Base-by-base conservation (phyloP, 2,113 vertebrate genomes). In the Tiliqua scincoides region DNA sequence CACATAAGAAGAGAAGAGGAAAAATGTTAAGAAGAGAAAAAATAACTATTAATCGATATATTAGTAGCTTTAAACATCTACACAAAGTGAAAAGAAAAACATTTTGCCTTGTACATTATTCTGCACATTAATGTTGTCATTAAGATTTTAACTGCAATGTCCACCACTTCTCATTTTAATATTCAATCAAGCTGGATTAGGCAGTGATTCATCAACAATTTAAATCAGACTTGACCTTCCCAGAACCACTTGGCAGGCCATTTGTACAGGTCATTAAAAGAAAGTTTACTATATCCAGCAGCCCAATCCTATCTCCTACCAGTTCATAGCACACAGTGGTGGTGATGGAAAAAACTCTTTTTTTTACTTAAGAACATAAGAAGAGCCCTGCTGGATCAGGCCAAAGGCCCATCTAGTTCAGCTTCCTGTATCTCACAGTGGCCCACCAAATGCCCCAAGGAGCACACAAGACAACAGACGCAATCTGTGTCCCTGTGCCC, bases 211-310 rank as follows among this genome's bases (percentile, higher is more conserved):
- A 95, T 96, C 93, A 96, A 94, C 93, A 95, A 95, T 94, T 96
- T 95, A 95, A 96, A 96, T 96, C 93, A 95, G 89, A 93, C 85
- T 92, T 96, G 95, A 96, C 93, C 93, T 96, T 97, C 94, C 94
- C 80, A 94, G 92, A 93, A 89, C 91, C 85, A 92, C 95, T 95
- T 89, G 88, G 68, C 88, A 88, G 79, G 89, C 93, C 89, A 92
- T 89, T 94, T 90, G 91, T 79, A 95, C 93, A 93, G 88, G 71
- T 84, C 86, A 94, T 93, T 95, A 95, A 96, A 96, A 94, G 91
- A 92, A 87, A 95, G 87, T 92, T 89, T 87, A 91, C 76, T 93
- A 86, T 79, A 73, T 88, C 91, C 87, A 8, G 43, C 43, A 48
- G 43, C 43, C 43, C 43, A 48, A 48, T 48, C 43, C 43, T 48